These are phyloP conservation scores for Coptodon rendalli DNA, from an alignment of 2,113 vertebrate genomes.

Conservation along the genomic window DNA sequence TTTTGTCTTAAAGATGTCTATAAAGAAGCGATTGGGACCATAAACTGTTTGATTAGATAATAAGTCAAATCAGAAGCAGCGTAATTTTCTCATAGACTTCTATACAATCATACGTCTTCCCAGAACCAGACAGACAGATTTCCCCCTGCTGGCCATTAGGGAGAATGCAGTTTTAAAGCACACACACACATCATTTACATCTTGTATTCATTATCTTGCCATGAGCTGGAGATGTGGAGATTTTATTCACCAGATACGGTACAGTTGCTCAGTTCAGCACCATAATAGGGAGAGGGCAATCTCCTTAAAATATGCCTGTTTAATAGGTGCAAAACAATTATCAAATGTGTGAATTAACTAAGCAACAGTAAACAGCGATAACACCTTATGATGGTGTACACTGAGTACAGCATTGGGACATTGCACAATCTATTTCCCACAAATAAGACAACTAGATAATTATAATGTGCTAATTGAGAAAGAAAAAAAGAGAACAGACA, in stretches of 20 bases:
- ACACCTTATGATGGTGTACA: background rate
- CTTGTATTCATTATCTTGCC: background rate
- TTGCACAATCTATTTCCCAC: background rate
- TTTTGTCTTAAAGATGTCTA: background rate
- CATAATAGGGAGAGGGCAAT: background rate
- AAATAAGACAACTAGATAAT: background rate
- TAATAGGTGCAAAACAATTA: background rate
- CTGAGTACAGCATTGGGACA: background rate
- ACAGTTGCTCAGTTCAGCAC: background rate
- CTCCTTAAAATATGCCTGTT: background rate
- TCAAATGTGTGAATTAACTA: background rate
- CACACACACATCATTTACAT: background rate
- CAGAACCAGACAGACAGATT: background rate
- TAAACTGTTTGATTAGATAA: background rate
- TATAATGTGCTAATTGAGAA: background rate
- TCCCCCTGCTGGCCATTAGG: background rate
- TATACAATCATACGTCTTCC: background rate
- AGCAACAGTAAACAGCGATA: background rate
- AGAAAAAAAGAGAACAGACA: background rate
- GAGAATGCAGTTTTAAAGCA: background rate
- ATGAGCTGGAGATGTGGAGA: background rate
- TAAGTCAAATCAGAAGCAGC: background rate
- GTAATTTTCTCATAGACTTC: background rate
- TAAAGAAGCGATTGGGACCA: background rate
- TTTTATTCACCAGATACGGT: background rate